Evolutionary conservation across 2,797 vertebrate genomes (phyloP).

Genomic region (Xenopus petersii): DNA sequence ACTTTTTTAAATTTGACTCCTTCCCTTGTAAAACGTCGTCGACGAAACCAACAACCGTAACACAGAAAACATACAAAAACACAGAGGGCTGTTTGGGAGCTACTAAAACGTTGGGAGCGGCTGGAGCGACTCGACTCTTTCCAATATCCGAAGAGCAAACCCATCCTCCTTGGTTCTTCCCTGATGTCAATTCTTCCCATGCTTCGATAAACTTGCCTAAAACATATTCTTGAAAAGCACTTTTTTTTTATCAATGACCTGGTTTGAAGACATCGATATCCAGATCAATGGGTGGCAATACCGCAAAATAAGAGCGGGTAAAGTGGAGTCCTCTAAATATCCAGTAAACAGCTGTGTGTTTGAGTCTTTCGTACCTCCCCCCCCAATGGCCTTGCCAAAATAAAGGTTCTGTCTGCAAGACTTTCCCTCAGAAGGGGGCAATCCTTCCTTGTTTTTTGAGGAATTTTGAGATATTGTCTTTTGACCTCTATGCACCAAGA

Average conservation of each 20-base stretch:
- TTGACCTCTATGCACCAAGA: constrained; percentile 44
- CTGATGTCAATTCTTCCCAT: not conserved
- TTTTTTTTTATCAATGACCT: not conserved
- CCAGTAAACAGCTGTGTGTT: constrained; percentile 9
- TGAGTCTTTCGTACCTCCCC: not conserved
- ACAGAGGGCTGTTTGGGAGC: not conserved
- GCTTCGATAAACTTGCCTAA: not conserved
- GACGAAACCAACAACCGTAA: constrained; percentile 4
- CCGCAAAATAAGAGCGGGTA: constrained; percentile 3
- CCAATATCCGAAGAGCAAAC: not conserved
- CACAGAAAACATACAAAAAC: not conserved
- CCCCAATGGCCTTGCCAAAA: not conserved
- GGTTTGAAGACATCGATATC: not conserved
- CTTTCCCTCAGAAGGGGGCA: constrained; percentile 3
- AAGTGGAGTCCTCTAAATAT: not conserved
- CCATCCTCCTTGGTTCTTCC: not conserved
- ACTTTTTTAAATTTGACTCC: not conserved
- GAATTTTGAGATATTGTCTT: constrained; percentile 34
- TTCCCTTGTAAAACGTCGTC: not conserved
- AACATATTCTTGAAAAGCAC: constrained; percentile 10
- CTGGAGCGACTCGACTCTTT: not conserved
- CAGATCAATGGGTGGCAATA: not conserved
- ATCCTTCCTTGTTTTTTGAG: constrained; percentile 10
- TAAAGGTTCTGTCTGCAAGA: constrained; percentile 7
- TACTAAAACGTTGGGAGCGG: not conserved